phyloP scores from a whole-genome alignment of 2,888 invertebrate species.

The Halictus ligatus region DNA sequence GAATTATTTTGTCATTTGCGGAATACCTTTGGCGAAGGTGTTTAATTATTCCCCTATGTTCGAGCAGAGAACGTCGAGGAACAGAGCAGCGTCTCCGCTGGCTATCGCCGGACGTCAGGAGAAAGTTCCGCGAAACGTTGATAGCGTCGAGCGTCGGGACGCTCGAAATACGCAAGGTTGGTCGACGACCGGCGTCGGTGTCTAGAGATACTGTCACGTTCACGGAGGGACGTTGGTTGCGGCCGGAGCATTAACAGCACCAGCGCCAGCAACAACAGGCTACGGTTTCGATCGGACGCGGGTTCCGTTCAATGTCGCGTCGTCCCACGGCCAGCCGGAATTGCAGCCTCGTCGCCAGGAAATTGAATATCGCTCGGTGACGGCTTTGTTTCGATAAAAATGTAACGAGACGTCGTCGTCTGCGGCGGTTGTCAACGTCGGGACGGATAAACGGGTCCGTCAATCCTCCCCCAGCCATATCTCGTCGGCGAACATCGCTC shows the following conservation, averaged over 20 bases:
- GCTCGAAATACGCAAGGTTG: constrained; percentile 43
- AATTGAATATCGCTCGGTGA: constrained; percentile 72
- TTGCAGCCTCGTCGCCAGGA: constrained; percentile 61
- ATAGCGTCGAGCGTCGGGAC: constrained; percentile 38
- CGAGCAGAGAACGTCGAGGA: background rate
- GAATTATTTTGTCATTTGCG: background rate
- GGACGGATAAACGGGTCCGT: constrained; percentile 50
- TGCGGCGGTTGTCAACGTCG: constrained; percentile 22
- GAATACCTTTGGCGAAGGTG: background rate
- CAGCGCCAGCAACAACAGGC: background rate
- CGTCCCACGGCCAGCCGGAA: constrained; percentile 26
- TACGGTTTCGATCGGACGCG: constrained; percentile 32
- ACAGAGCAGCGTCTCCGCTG: background rate
- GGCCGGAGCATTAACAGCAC: background rate
- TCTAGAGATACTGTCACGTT: constrained; percentile 80
- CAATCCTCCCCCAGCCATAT: constrained; percentile 7
- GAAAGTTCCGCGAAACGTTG: constrained; percentile 6
- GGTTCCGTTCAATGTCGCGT: constrained; percentile 16
- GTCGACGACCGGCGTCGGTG: constrained; percentile 73
- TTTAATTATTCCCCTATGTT: background rate
- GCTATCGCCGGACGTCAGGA: background rate
- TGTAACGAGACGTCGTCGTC: constrained; percentile 40
- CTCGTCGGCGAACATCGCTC: background rate
- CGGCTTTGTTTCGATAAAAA: constrained; percentile 66
- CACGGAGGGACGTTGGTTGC: constrained; percentile 72